Base-by-base conservation (phyloP, 1,140 invertebrate genomes). In the Lepidurus packardi region DNA sequence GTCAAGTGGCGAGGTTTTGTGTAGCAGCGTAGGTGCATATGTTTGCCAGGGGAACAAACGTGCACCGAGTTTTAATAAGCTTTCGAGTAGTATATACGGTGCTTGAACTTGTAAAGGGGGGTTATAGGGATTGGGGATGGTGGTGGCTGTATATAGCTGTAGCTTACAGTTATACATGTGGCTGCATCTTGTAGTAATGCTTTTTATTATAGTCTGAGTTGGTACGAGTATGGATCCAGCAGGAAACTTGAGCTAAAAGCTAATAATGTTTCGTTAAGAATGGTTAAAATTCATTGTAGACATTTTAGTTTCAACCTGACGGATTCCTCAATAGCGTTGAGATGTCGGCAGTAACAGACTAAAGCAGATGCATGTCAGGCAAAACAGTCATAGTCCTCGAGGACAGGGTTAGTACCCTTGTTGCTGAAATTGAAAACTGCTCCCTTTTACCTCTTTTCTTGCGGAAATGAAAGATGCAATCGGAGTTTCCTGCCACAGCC, bases 381-480 rank as follows among this genome's bases (percentile, higher is more conserved):
- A 34, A 34, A 34, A 34, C 3, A 34, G 34, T 34, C 34, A 34
- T 34, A 34, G 34, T 34, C 34, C 34, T 34, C 34, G 34, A 34
- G 2, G 34, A 34, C 34, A 34, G 53, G 53, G 16, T 65, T 65
- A 65, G 21, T 65, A 65, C 21, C 21, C 53, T 65, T 21, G 53
- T 65, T 65, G 53, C 53, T 16, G 53, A 65, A 65, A 65, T 65
- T 65, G 53, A 65, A 65, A 65, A 65, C 16, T 65, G 21, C 53
- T 21, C 16, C 53, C 53, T 65, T 65, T 65, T 65, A 65, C 53
- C 53, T 65, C 53, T 65, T 65, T 65, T 65, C 53, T 65, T n/a
- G 13, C 53, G 53, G 53, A 65, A 65, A 65, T 65, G 53, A 65
- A 65, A 65, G 53, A 65, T 65, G 53, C 53, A 65, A 65, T 65